These are phyloP conservation scores for Macropus fuliginosus DNA, from an alignment of 2,797 vertebrate genomes.

Conservation along the genomic window DNA sequence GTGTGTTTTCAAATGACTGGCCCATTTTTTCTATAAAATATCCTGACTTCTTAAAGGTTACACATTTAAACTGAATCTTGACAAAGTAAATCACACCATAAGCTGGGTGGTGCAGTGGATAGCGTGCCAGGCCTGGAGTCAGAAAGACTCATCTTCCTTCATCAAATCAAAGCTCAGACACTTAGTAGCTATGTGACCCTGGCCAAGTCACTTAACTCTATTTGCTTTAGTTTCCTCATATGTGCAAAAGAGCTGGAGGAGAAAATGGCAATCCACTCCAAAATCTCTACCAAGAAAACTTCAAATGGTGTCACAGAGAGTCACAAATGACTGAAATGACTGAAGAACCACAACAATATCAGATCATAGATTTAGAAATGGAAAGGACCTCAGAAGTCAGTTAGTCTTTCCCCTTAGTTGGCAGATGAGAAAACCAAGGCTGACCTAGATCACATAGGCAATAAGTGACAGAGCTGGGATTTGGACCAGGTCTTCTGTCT, in stretches of 20 bases:
- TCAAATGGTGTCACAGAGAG: background rate
- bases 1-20: background rate
- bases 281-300: background rate
- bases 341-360: background rate
- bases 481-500: background rate
- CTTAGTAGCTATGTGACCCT: background rate
- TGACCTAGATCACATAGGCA: background rate
- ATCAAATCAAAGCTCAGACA: background rate
- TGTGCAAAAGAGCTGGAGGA: background rate
- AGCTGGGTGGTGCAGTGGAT: background rate
- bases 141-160: background rate
- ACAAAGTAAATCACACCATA: background rate
- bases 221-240: background rate
- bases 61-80: background rate
- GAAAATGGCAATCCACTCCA: background rate
- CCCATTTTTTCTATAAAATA: background rate
- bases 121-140: background rate
- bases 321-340: background rate
- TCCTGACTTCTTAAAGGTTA: background rate
- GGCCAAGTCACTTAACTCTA: background rate
- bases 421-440: background rate
- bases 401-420: background rate
- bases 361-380: background rate
- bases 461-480: background rate
- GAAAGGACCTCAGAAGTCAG: background rate